phyloP scores from a whole-genome alignment of 2,888 invertebrate genomes.

The Lottia scabra region DNA sequence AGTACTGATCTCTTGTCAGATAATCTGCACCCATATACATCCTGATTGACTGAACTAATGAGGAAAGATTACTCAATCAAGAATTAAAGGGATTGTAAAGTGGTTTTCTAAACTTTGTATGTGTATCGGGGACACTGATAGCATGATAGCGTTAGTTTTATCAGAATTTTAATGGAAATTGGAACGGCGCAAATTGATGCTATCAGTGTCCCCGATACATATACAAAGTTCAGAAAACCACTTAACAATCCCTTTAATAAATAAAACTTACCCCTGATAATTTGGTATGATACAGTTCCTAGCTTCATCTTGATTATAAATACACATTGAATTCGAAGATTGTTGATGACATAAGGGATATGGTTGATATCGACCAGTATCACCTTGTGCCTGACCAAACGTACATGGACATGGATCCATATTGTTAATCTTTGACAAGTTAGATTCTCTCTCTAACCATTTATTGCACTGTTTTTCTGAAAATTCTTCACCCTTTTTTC shows the following conservation, averaged over 20 bases:
- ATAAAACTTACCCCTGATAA: constrained; percentile 24
- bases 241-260: no score
- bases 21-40: no score
- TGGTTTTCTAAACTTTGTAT: no score
- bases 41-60: constrained; percentile 5
- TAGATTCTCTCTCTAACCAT: constrained; percentile 39
- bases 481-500: constrained; percentile 25
- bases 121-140: no score
- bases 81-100: no score
- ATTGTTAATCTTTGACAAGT: neutral
- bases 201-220: no score
- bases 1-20: no score
- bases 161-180: no score
- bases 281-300: constrained; percentile 28
- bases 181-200: no score
- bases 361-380: constrained; percentile 46
- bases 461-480: constrained; percentile 44
- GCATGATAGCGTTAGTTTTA: no score
- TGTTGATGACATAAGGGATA: constrained; percentile 50
- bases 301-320: constrained; percentile 18
- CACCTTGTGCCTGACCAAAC: constrained; percentile 45
- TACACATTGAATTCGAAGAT: neutral
- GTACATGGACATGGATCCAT: constrained; percentile 50
- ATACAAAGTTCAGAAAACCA: no score
- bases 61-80: neutral